phyloP scores from a whole-genome alignment of 1,140 invertebrate genomes.

The Musca vetustissima region DNA sequence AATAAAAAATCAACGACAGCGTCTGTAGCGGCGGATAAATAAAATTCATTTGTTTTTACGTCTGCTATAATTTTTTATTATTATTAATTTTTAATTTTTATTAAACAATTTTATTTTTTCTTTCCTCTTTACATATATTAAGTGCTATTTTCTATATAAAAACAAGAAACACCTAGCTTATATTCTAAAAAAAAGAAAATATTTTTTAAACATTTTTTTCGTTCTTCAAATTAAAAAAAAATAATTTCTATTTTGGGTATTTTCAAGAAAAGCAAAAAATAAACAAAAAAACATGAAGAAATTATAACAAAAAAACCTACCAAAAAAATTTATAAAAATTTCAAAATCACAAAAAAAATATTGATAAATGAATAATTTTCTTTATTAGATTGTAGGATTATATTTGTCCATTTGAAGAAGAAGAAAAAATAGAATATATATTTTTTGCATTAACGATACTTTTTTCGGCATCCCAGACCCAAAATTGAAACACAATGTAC shows the following conservation, averaged over 20 bases:
- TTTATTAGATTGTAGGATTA: no score
- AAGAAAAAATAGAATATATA: no score
- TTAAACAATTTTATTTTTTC: slow-evolving; percentile 16
- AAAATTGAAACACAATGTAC: neutral
- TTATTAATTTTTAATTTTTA: slow-evolving; percentile 24
- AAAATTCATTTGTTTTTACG: slow-evolving; percentile 19
- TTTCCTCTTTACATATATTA: slow-evolving; percentile 19
- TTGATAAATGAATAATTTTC: slow-evolving; percentile 40
- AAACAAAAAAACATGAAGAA: slow-evolving; percentile 36
- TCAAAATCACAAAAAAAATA: slow-evolving; percentile 47
- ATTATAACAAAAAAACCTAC: no score
- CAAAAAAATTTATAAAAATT: slow-evolving; percentile 36
- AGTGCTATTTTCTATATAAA: slow-evolving; percentile 14
- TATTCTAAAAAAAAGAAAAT: slow-evolving; percentile 9
- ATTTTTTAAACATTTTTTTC: no score
- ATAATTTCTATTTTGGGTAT: no score
- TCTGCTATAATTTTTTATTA: slow-evolving; percentile 14
- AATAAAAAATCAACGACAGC: slow-evolving; percentile 31
- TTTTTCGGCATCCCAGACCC: no score
- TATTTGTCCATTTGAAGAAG: no score
- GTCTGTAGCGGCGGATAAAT: slow-evolving; percentile 44
- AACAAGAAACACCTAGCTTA: slow-evolving; percentile 26
- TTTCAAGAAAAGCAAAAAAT: slow-evolving; percentile 34
- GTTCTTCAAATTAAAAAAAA: no score
- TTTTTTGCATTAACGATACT: no score